These are phyloP conservation scores for Phataginus tetradactyla DNA, from an alignment of 2,797 vertebrate species.

Conservation along the genomic window DNA sequence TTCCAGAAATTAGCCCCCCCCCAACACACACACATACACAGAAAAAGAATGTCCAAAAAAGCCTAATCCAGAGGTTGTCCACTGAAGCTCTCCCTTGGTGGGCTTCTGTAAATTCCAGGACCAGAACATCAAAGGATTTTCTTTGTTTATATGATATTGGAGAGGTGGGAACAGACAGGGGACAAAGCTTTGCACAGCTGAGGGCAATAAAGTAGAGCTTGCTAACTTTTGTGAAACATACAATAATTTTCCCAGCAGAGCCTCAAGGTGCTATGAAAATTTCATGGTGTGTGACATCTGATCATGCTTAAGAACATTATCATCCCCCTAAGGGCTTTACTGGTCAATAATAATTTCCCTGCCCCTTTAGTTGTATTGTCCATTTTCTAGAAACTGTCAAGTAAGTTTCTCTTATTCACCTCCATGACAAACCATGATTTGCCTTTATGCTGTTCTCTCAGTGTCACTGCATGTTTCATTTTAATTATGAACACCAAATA, in stretches of 20 bases:
- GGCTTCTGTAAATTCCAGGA: background rate
- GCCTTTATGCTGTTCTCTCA: background rate
- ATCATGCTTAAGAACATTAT: background rate
- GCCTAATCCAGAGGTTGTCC: background rate
- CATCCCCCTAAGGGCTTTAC: background rate
- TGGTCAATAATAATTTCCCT: background rate
- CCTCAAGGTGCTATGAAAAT: background rate
- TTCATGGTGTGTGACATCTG: background rate
- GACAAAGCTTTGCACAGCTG: background rate
- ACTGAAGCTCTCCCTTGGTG: background rate
- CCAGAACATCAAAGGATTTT: background rate
- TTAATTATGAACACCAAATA: background rate
- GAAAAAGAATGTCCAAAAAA: background rate
- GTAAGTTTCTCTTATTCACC: background rate
- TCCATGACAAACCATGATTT: background rate
- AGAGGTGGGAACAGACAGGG: background rate
- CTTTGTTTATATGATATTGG: background rate
- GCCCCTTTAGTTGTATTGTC: background rate
- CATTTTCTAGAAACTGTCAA: background rate
- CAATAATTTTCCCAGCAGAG: background rate
- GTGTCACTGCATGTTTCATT: background rate
- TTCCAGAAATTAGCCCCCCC: background rate
- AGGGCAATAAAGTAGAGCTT: background rate
- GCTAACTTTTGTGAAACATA: background rate
- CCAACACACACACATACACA: background rate